These are phyloP conservation scores for Echeneis naucrates DNA, from an alignment of 2,797 vertebrate genomes.

Conservation along the genomic window DNA sequence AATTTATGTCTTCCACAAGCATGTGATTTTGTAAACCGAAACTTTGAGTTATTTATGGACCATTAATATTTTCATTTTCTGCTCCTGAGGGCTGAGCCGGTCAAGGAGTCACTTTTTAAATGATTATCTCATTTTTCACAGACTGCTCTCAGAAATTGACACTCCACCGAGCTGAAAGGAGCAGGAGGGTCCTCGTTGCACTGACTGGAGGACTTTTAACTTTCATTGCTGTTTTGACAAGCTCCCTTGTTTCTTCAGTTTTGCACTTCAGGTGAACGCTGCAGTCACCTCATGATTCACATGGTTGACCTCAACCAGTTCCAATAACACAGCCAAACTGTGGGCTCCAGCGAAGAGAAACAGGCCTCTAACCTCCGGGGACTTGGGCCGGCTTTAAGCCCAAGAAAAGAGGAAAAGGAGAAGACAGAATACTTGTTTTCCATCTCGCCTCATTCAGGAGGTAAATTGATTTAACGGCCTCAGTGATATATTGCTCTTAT, in stretches of 20 bases:
- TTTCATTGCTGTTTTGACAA: conserved; percentile 33
- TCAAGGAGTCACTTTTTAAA: conserved; percentile 26
- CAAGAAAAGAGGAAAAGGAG: conserved; percentile 32
- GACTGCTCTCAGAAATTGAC: conserved; percentile 7
- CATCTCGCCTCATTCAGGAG: conserved; percentile 52
- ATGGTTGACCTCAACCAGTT: conserved; percentile 29
- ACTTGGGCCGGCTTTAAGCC: conserved; percentile 42
- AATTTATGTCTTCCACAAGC: background rate
- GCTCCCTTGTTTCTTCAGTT: conserved; percentile 16
- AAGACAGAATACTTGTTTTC: conserved; percentile 41
- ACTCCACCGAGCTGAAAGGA: conserved; percentile 26
- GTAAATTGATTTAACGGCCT: conserved; percentile 73
- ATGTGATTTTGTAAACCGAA: background rate
- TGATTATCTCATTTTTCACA: conserved; percentile 30
- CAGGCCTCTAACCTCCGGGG: conserved; percentile 27
- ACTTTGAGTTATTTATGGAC: background rate
- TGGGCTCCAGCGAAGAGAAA: conserved; percentile 27
- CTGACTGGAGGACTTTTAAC: conserved; percentile 13
- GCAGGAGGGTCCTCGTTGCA: conserved; percentile 14
- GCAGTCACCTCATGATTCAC: conserved; percentile 35
- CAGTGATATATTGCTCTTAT: conserved; percentile 76
- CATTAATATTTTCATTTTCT: conserved; percentile 20
- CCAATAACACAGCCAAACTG: conserved; percentile 43
- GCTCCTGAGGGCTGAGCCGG: conserved; percentile 10
- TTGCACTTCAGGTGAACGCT: conserved; percentile 21